Conservation (phyloP, 1,140 invertebrate species). For the Calliopsis andreniformis region DNA sequence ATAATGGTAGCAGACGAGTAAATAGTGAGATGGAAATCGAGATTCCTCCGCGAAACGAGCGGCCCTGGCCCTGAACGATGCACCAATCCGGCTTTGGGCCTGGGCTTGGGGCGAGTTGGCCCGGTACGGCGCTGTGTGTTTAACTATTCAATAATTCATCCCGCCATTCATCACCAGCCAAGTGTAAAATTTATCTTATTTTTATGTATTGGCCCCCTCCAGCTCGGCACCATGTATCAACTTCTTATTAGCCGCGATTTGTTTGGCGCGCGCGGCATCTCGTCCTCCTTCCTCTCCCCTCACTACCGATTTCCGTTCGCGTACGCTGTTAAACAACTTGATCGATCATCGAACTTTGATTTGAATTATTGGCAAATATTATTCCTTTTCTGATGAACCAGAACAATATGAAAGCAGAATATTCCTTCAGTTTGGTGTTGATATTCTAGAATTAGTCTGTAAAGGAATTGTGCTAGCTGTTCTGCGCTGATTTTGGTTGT, state of each 20-base stretch:
- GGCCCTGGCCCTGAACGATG: constrained; percentile 57
- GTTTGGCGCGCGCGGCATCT: constrained; percentile 68
- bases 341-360: constrained; percentile 14
- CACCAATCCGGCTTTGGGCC: constrained; percentile 43
- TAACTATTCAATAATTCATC: constrained; percentile 77
- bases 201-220: constrained; percentile 74
- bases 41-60: constrained; percentile 50
- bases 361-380: not conserved
- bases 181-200: constrained; percentile 76
- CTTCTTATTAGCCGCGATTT: constrained; percentile 74
- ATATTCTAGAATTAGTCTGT: not conserved
- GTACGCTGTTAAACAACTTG: constrained; percentile 14
- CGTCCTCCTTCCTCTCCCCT: constrained; percentile 18
- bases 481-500: not conserved
- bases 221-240: constrained; percentile 71
- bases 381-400: not conserved
- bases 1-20: not conserved
- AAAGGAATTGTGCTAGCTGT: not conserved
- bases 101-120: constrained; percentile 19
- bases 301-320: constrained; percentile 36
- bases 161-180: constrained; percentile 74
- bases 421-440: too few relatives aligned
- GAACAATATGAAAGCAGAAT: too few relatives aligned
- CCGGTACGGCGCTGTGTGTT: constrained; percentile 71
- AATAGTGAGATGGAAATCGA: constrained; percentile 17